Percentiles rank a stretch among this genome's conserved stretches.
phyloP scores from a whole-genome alignment of 2,797 vertebrate genomes.

The Lutjanus argentimaculatus region DNA sequence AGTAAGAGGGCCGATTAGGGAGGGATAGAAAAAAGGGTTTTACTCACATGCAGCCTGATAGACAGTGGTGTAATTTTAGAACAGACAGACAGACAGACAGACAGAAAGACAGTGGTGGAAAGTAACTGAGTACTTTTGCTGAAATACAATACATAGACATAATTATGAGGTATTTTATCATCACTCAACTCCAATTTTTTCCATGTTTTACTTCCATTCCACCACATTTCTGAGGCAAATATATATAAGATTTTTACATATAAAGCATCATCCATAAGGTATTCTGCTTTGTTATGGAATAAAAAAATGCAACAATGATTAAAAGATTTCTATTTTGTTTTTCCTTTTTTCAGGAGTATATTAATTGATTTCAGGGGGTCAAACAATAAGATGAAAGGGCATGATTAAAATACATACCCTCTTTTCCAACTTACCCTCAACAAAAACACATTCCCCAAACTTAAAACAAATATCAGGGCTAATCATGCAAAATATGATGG shows the following conservation, averaged over 20 bases:
- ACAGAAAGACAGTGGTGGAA: neutral
- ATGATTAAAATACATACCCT: too few relatives aligned
- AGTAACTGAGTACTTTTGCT: neutral
- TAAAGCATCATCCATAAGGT: neutral
- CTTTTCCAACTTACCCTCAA: too few relatives aligned
- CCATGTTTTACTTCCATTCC: neutral
- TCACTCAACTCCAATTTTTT: neutral
- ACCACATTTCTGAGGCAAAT: neutral
- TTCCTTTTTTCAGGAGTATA: too few relatives aligned
- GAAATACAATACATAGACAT: neutral
- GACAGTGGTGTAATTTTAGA: conserved; percentile 15
- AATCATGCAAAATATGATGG: neutral
- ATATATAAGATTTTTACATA: neutral
- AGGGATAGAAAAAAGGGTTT: conserved; percentile 25
- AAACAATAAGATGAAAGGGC: too few relatives aligned
- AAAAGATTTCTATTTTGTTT: too few relatives aligned
- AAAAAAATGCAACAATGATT: neutral
- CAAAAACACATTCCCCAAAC: too few relatives aligned
- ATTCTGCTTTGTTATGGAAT: neutral
- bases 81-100: neutral
- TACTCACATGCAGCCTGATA: conserved; percentile 8
- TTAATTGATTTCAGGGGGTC: too few relatives aligned
- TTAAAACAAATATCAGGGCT: too few relatives aligned
- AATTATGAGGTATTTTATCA: too few relatives aligned
- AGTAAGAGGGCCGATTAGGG: conserved; percentile 42